These are phyloP conservation scores for Atrina japonica DNA, from an alignment of 2,888 invertebrate species.

Conservation along the genomic window DNA sequence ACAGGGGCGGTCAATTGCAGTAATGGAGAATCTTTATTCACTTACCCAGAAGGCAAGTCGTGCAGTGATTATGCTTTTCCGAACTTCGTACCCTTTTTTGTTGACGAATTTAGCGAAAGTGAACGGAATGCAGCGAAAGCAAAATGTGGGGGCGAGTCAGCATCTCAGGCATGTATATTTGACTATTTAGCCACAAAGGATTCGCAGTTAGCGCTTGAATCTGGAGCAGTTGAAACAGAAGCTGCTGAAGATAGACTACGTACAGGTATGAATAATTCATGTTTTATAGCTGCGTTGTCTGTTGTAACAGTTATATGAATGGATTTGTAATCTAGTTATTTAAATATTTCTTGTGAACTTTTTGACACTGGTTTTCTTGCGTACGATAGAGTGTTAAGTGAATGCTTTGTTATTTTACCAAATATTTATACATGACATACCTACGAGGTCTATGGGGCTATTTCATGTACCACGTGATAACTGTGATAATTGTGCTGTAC, in stretches of 20 bases:
- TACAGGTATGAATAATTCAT: no score
- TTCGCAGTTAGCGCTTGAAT: conserved; percentile 9
- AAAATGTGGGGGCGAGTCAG: conserved; percentile 28
- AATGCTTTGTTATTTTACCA: no score
- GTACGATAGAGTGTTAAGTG: no score
- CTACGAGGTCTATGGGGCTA: no score
- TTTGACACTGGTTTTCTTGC: no score
- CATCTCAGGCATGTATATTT: conserved; percentile 34
- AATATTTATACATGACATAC: no score
- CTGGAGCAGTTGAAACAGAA: conserved; percentile 4
- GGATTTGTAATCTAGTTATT: no score
- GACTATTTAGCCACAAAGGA: conserved; percentile 38
- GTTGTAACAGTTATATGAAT: no score
- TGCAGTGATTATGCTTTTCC: conserved; percentile 23
- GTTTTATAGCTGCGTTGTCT: no score
- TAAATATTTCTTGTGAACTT: no score
- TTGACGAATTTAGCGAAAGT: conserved; percentile 22
- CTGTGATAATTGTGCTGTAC: no score
- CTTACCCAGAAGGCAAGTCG: conserved; percentile 12
- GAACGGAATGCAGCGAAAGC: background rate
- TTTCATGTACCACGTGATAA: no score
- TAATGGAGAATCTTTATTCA: conserved; percentile 17
- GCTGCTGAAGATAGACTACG: conserved; percentile 6
- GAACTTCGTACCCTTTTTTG: conserved; percentile 31
- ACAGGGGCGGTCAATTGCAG: conserved; percentile 22